These are phyloP conservation scores for Hyposoter didymator DNA, from an alignment of 2,888 invertebrate genomes.

Conservation along the genomic window DNA sequence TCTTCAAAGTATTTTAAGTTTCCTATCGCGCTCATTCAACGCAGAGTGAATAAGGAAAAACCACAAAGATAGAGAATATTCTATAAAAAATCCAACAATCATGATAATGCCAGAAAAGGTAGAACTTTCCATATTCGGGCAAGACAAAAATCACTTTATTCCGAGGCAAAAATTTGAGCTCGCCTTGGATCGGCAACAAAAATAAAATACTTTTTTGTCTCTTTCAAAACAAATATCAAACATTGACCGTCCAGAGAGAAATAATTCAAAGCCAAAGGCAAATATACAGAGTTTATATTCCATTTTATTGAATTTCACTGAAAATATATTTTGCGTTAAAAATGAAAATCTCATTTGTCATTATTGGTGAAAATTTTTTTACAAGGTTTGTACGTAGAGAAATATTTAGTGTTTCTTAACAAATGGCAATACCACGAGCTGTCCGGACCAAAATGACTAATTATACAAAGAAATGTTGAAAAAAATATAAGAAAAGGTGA, in stretches of 20 bases:
- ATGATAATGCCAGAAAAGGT: neutral
- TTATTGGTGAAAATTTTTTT: neutral
- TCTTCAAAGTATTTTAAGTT: neutral
- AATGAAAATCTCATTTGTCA: neutral
- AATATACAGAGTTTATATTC: neutral
- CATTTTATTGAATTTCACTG: too few relatives aligned
- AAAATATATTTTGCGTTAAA: neutral
- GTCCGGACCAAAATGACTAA: conserved; percentile 5
- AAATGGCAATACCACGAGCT: conserved; percentile 27
- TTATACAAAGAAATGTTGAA: conserved; percentile 1
- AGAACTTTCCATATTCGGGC: neutral
- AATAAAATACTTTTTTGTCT: neutral
- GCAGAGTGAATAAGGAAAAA: neutral
- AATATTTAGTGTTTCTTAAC: conserved; percentile 19
- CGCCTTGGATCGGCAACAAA: neutral
- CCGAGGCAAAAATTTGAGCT: neutral
- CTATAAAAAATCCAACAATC: neutral
- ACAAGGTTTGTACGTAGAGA: conserved; percentile 14
- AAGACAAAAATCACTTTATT: neutral
- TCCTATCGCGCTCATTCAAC: neutral
- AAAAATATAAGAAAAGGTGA: conserved; percentile 9
- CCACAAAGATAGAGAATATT: neutral
- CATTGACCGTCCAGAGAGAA: neutral
- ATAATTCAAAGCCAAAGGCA: neutral
- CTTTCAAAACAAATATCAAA: neutral